Conservation (phyloP, 2,113 vertebrate species). For the Catagonus wagneri region DNA sequence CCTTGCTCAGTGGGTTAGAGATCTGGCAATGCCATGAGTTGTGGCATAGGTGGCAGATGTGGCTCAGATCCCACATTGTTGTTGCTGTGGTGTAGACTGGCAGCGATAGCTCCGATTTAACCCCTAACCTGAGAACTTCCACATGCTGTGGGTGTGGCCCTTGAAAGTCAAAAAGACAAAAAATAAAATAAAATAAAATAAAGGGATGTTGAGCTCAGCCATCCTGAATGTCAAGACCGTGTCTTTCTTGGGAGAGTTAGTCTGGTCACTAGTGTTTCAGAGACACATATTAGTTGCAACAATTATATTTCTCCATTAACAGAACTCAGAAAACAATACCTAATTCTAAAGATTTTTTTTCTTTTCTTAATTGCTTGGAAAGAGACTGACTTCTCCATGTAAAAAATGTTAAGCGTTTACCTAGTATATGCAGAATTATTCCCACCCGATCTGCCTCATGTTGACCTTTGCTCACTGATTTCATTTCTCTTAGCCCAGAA, state of each 20-base stretch:
- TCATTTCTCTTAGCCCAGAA: conserved; percentile 45
- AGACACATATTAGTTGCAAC: not conserved
- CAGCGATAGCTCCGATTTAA: too few species aligned
- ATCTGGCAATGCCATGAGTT: too few species aligned
- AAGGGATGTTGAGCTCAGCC: conserved; percentile 62
- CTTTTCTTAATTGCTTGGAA: conserved; percentile 41
- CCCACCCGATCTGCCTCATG: not conserved
- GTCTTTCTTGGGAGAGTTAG: conserved; percentile 46
- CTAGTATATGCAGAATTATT: conserved; percentile 16
- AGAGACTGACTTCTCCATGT: conserved; percentile 23
- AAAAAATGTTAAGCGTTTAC: not conserved
- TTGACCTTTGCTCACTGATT: conserved; percentile 46
- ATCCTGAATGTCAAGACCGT: conserved; percentile 65
- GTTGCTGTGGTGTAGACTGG: too few species aligned
- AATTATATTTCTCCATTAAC: conserved; percentile 27
- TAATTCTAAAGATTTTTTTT: conserved; percentile 9
- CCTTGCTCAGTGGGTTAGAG: too few species aligned
- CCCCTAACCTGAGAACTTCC: too few species aligned
- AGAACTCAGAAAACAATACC: conserved; percentile 33
- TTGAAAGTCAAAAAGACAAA: too few species aligned
- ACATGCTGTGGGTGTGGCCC: too few species aligned
- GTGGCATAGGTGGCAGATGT: too few species aligned
- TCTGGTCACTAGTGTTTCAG: conserved; percentile 29
- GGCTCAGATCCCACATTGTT: too few species aligned
- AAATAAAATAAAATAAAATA: too few species aligned